Percentiles rank a stretch among this genome's conserved stretches.
These are phyloP conservation scores for Pterocles burchelli DNA, from an alignment of 2,113 vertebrate genomes.

Conservation along the genomic window DNA sequence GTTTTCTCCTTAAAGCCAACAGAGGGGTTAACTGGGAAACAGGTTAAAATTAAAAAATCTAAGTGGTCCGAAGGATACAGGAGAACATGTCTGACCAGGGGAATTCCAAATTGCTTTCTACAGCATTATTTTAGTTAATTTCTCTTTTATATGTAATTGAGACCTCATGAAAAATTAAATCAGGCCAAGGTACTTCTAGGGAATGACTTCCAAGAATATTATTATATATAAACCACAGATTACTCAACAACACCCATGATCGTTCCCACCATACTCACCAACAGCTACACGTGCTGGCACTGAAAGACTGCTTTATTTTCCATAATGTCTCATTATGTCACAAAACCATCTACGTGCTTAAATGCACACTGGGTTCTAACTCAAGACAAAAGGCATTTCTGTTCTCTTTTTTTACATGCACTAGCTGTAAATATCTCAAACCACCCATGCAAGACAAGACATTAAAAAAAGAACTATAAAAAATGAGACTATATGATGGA, in stretches of 20 bases:
- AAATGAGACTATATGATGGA: not conserved
- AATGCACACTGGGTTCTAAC: not conserved
- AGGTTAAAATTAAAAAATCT: not conserved
- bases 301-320: not conserved
- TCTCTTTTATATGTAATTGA: not conserved
- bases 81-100: not conserved
- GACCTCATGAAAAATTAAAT: not conserved
- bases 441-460: not conserved
- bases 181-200: not conserved
- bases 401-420: not conserved
- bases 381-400: not conserved
- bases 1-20: not conserved
- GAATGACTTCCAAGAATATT: not conserved
- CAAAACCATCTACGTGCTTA: not conserved
- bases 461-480: not conserved
- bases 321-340: not conserved
- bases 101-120: not conserved
- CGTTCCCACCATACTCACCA: not conserved
- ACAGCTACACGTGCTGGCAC: not conserved
- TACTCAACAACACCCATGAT: not conserved
- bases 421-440: not conserved
- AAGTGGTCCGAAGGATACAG: accelerated
- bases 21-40: not conserved
- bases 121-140: not conserved
- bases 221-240: not conserved